Conservation (phyloP, 2,797 vertebrate species). For the Fundulus diaphanus region DNA sequence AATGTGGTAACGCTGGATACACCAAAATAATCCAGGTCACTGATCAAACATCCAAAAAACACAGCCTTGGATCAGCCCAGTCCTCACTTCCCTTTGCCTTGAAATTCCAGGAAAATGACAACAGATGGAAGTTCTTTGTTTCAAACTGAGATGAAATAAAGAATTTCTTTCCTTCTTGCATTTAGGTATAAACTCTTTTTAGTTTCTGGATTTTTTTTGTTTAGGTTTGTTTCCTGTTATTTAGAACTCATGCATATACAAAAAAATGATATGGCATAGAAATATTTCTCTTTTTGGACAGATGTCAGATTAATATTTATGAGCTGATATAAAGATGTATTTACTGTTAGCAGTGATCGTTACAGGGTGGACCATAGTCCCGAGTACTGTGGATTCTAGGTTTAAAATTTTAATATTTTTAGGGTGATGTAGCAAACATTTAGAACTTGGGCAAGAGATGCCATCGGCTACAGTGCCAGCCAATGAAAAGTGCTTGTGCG, state of each 20-base stretch:
- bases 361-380: neutral
- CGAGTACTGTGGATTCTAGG: neutral
- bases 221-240: too few species aligned
- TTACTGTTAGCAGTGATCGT: neutral
- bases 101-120: constrained; percentile 14
- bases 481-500: constrained; percentile 74
- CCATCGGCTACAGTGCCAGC: constrained; percentile 74
- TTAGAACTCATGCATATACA: neutral
- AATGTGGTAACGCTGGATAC: constrained; percentile 65
- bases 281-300: neutral
- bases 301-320: neutral
- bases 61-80: constrained; percentile 55
- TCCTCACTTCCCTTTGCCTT: constrained; percentile 7
- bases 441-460: constrained; percentile 60
- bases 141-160: neutral
- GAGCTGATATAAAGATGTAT: neutral
- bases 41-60: constrained; percentile 73
- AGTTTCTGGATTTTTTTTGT: neutral
- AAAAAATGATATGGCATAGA: too few species aligned
- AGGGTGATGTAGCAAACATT: constrained; percentile 47
- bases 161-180: neutral
- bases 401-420: neutral
- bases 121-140: constrained; percentile 3
- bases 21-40: constrained; percentile 77
- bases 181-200: neutral